Evolutionary conservation across 2,797 vertebrate species (phyloP).

Genomic region (Catharus ustulatus): DNA sequence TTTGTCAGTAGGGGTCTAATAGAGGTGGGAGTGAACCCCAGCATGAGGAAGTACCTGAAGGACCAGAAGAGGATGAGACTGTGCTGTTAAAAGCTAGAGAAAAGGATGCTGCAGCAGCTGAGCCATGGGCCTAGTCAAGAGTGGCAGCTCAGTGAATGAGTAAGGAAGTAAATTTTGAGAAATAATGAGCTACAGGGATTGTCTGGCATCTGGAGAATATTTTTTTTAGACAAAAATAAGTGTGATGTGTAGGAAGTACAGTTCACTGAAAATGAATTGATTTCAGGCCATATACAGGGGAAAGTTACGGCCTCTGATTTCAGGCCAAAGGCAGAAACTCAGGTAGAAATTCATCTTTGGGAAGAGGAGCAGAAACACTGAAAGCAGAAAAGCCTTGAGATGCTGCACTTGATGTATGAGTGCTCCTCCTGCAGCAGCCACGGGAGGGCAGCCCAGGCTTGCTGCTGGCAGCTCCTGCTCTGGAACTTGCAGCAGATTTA

Average conservation of each 20-base stretch:
- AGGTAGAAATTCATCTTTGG: neutral
- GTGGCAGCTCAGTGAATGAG: neutral
- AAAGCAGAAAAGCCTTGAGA: neutral
- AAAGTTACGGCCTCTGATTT: neutral
- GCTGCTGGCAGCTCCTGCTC: neutral
- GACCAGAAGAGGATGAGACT: neutral
- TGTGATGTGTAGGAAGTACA: rapidly evolving
- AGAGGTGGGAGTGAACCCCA: neutral
- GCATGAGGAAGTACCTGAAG: neutral
- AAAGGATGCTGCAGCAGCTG: neutral
- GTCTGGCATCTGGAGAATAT: neutral
- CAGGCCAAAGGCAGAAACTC: neutral
- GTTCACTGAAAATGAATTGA: neutral
- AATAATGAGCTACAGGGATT: neutral
- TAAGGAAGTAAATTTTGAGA: neutral
- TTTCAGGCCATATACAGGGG: neutral
- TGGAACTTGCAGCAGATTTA: rapidly evolving
- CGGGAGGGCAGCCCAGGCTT: constrained; percentile 62
- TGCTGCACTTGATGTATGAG: rapidly evolving
- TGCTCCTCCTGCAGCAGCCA: neutral
- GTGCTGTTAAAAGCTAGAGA: neutral
- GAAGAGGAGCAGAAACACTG: neutral
- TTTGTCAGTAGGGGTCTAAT: neutral
- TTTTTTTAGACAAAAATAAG: neutral
- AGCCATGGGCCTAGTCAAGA: rapidly evolving